Evolutionary conservation across 2,113 vertebrate genomes (phyloP).

Genomic region (Nothobranchius kuhntae): DNA sequence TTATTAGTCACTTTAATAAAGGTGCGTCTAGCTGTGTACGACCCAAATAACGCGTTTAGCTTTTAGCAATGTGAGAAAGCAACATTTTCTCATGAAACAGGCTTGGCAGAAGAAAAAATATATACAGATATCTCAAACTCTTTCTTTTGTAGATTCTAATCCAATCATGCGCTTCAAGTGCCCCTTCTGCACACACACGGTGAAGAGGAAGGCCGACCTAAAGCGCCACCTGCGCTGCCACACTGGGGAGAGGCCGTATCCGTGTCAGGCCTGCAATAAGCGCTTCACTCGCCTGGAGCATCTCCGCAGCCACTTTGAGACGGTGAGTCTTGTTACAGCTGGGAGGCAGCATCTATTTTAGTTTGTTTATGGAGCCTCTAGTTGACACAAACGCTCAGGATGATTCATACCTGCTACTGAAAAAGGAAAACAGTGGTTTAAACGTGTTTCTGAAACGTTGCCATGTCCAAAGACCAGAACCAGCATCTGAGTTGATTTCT

Average conservation of each 20-base stretch:
- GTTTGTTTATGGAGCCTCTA: no score
- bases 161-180: slow-evolving; percentile 95
- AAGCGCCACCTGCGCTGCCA: slow-evolving; percentile 97
- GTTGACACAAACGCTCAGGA: no score
- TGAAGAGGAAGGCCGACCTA: slow-evolving; percentile 96
- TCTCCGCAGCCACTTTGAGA: slow-evolving; percentile 95
- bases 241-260: slow-evolving; percentile 94
- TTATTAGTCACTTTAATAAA: slow-evolving; percentile 84
- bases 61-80: not conserved
- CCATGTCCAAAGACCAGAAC: no score
- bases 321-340: slow-evolving; percentile 75
- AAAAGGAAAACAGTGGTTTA: no score
- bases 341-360: no score
- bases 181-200: slow-evolving; percentile 95
- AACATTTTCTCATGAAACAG: not conserved
- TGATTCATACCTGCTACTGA: no score
- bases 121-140: slow-evolving; percentile 2
- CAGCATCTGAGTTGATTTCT: not conserved
- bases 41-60: not conserved
- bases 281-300: slow-evolving; percentile 95
- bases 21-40: slow-evolving; percentile 69
- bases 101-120: not conserved
- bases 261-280: slow-evolving; percentile 95
- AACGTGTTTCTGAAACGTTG: no score
- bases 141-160: slow-evolving; percentile 82